Base-by-base conservation (phyloP, 2,113 vertebrate genomes). In the Coreoperca whiteheadi region DNA sequence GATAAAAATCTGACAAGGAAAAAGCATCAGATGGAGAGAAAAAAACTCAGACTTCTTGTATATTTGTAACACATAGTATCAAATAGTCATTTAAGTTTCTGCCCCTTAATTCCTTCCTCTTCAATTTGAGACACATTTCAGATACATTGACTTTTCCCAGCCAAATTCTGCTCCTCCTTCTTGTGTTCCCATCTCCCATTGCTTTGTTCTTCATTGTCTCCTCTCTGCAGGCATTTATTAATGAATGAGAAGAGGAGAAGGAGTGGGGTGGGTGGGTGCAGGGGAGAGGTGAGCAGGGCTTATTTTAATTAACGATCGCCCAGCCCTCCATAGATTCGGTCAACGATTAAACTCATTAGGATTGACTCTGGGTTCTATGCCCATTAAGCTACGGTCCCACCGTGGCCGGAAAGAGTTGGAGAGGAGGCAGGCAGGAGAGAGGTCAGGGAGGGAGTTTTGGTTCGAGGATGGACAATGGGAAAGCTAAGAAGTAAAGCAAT, bases 271-370 rank as follows among this genome's bases (percentile, higher is more conserved):
- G 30, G 48, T 23, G 53, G 37, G 37, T 8, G 41, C 34, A 3
- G 79, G 77, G 84, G 79, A 76, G 77, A 86, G 80, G 86, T 83
- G 83, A 90, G 65, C 50, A 20, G 76, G 70, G 28, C 75, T 91
- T 77, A 90, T 94, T 93, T 92, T 89, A 95, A 94, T 95, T 93
- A 94, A 93, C 81, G 82, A 93, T 92, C 18, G 51, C 54, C 59
- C 75, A 30, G 76, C 86, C 73, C 82, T 86, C 84, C 2, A 61
- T 71, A 87, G 91, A 89, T 89, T 88, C 43, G 34, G 81, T 87
- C 90, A 90, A 86, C 89, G 91, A 94, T 94, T 90, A 91, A 94
- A 91, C 89, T 90, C 12, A 32, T 93, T 92, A 92, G 86, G 79
- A 94, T 92, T 90, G 92, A 95, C 92, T 89, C 74, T 80, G 88